Evolutionary conservation across 2,888 invertebrate genomes (phyloP), one percentile per base, ranked within the genome.

Genomic region (Caenorhabditis sp.): DNA sequence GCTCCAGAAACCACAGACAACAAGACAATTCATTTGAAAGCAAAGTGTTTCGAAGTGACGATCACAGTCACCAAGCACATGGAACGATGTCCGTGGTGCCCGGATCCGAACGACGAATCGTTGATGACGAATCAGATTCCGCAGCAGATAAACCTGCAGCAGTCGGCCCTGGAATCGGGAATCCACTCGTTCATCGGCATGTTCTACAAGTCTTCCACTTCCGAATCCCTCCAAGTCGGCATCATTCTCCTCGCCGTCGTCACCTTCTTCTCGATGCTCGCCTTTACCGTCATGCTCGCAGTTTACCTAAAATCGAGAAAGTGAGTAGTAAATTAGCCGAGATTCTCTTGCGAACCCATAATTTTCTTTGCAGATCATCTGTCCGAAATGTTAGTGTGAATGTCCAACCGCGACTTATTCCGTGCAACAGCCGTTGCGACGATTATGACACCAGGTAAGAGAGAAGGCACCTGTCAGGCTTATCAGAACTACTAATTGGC

Each of bases 51-150:
- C 82, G 89, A 90, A 40, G 89, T 89, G 18, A 88, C 86, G 1
- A 76, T 90, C 50, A 82, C 85, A 20, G 83, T 90, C 2, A 84
- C 82, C 22, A 89, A 88, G 71, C 87, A 89, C 77, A 64, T 82
- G 13, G 87, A 88, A 47, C 70, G 87, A 13, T 90, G 90, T 62
- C 90, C 90, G 1, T 89, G 89, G 89, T 90, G 90, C 74, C 87
- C 87, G 18, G 88, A 90, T 70, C 89, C 89, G 35, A 9, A 40
- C n/a, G 79, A 80, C 2, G n/a, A n/a, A n/a, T n/a, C 72, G 11
- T 20, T 67, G 26, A 56, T 68, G 44, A 68, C 79, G 15, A 72
- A 80, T 35, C 71, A 79, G 47, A 53, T 79, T 50, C 71, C 64
- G 20, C 65, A 67, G 15, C 65, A 64, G 60, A 74, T 74, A 28